These are phyloP conservation scores for Rhinolophus sinicus DNA, from an alignment of 2,113 vertebrate species.

Conservation along the genomic window DNA sequence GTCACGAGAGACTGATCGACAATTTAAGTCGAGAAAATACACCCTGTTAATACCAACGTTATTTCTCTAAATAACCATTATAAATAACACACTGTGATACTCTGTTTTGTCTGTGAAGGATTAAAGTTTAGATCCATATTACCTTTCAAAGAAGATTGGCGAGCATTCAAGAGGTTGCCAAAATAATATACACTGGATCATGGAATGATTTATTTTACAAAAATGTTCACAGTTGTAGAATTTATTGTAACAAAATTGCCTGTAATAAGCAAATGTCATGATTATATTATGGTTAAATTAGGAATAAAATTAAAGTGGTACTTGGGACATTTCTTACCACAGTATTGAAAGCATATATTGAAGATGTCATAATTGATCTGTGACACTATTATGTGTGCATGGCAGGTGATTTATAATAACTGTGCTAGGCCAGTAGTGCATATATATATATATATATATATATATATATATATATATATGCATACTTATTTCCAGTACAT, in stretches of 20 bases:
- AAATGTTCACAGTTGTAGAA: neutral
- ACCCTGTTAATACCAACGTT: neutral
- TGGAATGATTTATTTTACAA: neutral
- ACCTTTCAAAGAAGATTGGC: constrained; percentile 2
- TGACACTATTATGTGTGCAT: neutral
- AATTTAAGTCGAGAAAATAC: neutral
- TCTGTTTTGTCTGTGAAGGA: neutral
- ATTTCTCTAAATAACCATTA: neutral
- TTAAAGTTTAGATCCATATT: neutral
- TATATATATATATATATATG: neutral
- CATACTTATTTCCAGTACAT: neutral
- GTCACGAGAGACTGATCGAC: neutral
- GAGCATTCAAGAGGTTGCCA: neutral
- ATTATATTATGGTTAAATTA: neutral
- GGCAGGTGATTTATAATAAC: neutral
- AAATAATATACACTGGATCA: neutral
- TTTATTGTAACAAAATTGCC: neutral
- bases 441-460: neutral
- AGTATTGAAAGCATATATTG: neutral
- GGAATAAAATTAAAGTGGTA: neutral
- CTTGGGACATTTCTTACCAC: neutral
- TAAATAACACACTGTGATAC: neutral
- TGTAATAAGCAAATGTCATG: neutral
- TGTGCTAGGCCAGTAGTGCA: neutral
- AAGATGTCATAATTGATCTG: neutral